Conservation (phyloP, 2,797 vertebrate genomes). For the Pseudochirops cupreus region DNA sequence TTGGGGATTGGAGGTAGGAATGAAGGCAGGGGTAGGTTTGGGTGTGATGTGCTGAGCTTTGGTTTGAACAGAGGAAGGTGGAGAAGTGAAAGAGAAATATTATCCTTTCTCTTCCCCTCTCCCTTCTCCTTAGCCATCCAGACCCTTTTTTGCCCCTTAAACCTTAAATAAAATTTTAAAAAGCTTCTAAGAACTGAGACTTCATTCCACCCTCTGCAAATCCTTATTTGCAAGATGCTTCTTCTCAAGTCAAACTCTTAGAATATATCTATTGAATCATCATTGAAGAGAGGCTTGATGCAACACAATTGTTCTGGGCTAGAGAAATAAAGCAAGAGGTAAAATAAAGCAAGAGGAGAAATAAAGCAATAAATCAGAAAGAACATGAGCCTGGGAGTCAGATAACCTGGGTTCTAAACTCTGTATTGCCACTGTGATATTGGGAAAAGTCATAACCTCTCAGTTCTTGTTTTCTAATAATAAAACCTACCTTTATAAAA, state of each 20-base stretch:
- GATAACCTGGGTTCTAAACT: background rate
- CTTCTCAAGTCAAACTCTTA: background rate
- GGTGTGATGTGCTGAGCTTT: background rate
- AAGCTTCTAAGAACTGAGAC: conserved; percentile 10
- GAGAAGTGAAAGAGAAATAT: background rate
- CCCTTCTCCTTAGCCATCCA: background rate
- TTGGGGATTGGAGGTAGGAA: conserved; percentile 22
- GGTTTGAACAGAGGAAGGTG: background rate
- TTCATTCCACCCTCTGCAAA: background rate
- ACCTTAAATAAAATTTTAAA: conserved; percentile 40
- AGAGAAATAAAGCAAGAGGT: background rate
- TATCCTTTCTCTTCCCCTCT: background rate
- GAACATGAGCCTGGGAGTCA: background rate
- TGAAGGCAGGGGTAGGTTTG: background rate
- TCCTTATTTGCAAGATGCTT: background rate
- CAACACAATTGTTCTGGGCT: background rate
- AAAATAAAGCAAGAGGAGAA: background rate
- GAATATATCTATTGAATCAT: background rate
- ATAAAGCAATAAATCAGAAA: background rate
- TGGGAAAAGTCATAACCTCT: background rate
- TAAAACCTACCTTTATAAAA: background rate
- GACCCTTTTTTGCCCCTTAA: background rate
- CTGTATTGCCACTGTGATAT: background rate
- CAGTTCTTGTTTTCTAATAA: background rate
- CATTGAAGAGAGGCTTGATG: background rate